A percentile compares a stretch with the other conserved stretches of the same genome.
Evolutionary conservation across 64 coral and sea anemone genomes (phyloP).

Genomic region (Pocillopora verrucosa): DNA sequence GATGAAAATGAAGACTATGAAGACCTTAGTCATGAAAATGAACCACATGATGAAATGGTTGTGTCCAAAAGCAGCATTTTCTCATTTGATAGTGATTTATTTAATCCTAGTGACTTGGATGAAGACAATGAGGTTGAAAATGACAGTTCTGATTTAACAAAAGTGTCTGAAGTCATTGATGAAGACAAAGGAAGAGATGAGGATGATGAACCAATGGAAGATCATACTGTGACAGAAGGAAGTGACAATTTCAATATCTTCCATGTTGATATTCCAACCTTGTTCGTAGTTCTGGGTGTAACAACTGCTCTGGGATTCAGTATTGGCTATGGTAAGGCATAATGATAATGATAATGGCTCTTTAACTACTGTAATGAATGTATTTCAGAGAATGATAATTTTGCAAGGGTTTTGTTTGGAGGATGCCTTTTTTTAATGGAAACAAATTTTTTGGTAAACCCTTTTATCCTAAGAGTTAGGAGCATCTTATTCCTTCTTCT

Average conservation of each 20-base stretch:
- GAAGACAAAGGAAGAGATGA: not conserved
- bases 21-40: not conserved
- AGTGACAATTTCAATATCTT: constrained; percentile 3
- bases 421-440: too few relatives aligned
- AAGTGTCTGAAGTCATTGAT: not conserved
- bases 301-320: constrained; percentile 87
- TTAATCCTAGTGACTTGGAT: constrained; percentile 23
- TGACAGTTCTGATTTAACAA: not conserved
- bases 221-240: constrained; percentile 14
- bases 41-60: not conserved
- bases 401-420: too few relatives aligned
- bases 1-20: constrained; percentile 13
- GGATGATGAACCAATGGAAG: not conserved
- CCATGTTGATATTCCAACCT: constrained; percentile 81
- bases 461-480: too few relatives aligned
- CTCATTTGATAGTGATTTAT: constrained; percentile 45
- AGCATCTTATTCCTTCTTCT: too few relatives aligned
- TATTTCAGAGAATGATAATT: too few relatives aligned
- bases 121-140: constrained; percentile 42
- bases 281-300: constrained; percentile 73
- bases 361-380: too few relatives aligned
- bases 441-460: too few relatives aligned
- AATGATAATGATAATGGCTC: not conserved
- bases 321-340: constrained; percentile 82
- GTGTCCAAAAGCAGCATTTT: constrained; percentile 8